Conservation (phyloP, 2,113 vertebrate species). For the Oostethus manadensis region DNA sequence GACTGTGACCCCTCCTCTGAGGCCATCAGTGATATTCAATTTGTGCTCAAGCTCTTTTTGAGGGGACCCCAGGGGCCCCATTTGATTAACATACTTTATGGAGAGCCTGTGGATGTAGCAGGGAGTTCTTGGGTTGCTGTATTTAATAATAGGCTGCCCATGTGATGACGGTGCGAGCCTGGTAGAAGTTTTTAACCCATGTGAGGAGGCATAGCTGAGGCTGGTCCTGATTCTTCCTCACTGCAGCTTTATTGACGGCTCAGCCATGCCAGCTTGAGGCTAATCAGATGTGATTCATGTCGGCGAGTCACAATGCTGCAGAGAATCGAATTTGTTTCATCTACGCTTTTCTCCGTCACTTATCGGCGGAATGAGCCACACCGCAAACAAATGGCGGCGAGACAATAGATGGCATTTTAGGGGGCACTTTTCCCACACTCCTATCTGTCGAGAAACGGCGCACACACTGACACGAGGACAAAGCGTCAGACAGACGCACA, state of each 20-base stretch:
- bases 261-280: constrained; percentile 55
- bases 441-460: constrained; percentile 63
- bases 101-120: constrained; percentile 46
- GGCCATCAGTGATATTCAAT: constrained; percentile 73
- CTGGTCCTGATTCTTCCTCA: constrained; percentile 45
- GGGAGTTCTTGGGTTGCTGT: constrained; percentile 39
- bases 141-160: constrained; percentile 63
- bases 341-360: constrained; percentile 58
- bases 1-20: constrained; percentile 56
- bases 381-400: constrained; percentile 50
- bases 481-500: constrained; percentile 62
- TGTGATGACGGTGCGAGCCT: constrained; percentile 47
- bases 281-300: constrained; percentile 70
- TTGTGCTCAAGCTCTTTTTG: constrained; percentile 67
- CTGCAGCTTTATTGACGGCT: constrained; percentile 37
- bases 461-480: constrained; percentile 66
- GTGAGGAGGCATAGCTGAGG: constrained; percentile 37
- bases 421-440: constrained; percentile 70
- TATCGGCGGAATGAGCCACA: constrained; percentile 49
- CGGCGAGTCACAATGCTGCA: constrained; percentile 53
- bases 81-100: constrained; percentile 73
- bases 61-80: constrained; percentile 62
- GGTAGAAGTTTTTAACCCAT: constrained; percentile 39
- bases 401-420: constrained; percentile 59
- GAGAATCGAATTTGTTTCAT: constrained; percentile 67